phyloP scores from a whole-genome alignment of 2,113 vertebrate species.

The Aegotheles bennettii region DNA sequence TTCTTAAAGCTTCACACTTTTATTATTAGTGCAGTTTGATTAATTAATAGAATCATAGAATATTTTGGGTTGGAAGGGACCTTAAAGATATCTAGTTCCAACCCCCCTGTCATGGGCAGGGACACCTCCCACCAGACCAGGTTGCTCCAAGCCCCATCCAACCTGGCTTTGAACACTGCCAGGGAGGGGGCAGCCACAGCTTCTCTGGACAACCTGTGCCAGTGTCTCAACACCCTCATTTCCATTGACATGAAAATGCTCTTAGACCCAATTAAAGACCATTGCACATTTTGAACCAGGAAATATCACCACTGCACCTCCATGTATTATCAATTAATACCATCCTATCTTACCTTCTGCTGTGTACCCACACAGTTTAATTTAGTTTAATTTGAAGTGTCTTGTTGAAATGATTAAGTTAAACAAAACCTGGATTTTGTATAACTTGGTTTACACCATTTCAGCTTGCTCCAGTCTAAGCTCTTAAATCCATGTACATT shows the following conservation, averaged over 20 bases:
- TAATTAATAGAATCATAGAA: no score
- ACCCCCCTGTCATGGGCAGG: no score
- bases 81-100: no score
- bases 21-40: background rate
- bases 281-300: background rate
- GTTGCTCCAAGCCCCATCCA: no score
- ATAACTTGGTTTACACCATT: background rate
- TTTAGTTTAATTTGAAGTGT: background rate
- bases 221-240: no score
- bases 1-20: background rate
- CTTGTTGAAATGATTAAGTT: background rate
- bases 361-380: background rate
- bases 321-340: fast-evolving
- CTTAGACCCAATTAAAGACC: background rate
- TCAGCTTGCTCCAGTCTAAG: background rate
- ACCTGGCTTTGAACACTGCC: no score
- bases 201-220: no score
- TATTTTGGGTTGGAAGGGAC: no score
- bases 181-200: no score
- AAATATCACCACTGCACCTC: background rate
- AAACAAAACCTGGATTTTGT: background rate
- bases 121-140: no score
- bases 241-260: background rate
- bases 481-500: background rate
- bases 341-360: background rate